Evolutionary conservation across 2,113 vertebrate genomes (phyloP), one percentile per base, ranked within the genome.

Genomic region (Seriola aureovittata): DNA sequence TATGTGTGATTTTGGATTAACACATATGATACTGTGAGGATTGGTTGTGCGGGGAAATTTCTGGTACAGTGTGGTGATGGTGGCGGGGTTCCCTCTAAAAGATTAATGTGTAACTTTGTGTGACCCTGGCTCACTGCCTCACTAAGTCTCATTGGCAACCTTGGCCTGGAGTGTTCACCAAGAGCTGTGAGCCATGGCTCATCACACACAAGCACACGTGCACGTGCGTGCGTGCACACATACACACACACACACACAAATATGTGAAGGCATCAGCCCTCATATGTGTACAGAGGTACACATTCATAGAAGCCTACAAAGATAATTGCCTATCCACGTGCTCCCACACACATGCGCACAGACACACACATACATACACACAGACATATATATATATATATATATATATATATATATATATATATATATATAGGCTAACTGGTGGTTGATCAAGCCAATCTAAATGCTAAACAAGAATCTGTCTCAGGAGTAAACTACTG

Each of bases 381-480:
- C 40, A 42, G 7, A 60, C 66, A 62, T 75, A 80, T 55, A 76
- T 54, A 58, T 63, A 64, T 60, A 79, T 23, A 57, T 6, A 66
- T 44, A 75, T 75, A 52, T 60, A 79, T 23, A 57, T 6, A 66
- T 44, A 75, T 75, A 62, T 75, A 80, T 55, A 76, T 54, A 58
- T 63, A 64, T 60, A 79, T 23, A 57, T 6, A 66, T 44, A 75
- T 75, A 52, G 71, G 75, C 81, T 85, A 90, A 91, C 81, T 90
- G 81, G 77, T 89, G 84, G 85, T 92, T 93, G 85, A 94, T 94
- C 90, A 93, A 90, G 89, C 88, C 93, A 92, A 92, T 94, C 93
- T 95, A 93, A 93, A 94, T 95, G 93, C 93, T 94, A 93, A 95
- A 93, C 92, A 92, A 93, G 90, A 89, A 81, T 75, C 69, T 78